Conservation (phyloP, 1,140 invertebrate genomes). For the Aethina tumida region DNA sequence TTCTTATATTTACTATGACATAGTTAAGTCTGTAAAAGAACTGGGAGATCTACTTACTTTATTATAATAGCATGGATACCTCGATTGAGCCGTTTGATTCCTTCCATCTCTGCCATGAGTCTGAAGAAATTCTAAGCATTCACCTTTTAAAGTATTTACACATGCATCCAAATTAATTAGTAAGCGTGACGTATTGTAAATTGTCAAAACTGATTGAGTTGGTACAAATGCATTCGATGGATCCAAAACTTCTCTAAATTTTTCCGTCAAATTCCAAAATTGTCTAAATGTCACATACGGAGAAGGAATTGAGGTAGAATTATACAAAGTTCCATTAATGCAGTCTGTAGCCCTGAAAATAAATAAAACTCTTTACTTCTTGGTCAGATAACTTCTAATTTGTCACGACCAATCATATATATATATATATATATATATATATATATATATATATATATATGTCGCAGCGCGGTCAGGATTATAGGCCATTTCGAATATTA, state of each 20-base stretch:
- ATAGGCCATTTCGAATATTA: too few relatives aligned
- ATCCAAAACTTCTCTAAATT: constrained; percentile 41
- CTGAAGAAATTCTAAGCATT: constrained; percentile 74
- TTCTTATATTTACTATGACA: too few relatives aligned
- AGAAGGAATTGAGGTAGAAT: constrained; percentile 54
- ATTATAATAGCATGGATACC: constrained; percentile 73
- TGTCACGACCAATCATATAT: too few relatives aligned
- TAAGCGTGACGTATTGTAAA: constrained; percentile 72
- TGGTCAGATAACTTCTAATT: too few relatives aligned
- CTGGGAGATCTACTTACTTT: constrained; percentile 23
- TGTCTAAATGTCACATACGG: constrained; percentile 75
- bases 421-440: too few relatives aligned
- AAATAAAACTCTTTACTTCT: constrained; percentile 11
- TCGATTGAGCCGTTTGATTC: constrained; percentile 73
- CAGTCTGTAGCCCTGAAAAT: constrained; percentile 51
- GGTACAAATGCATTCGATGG: constrained; percentile 53
- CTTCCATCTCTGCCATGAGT: constrained; percentile 75
- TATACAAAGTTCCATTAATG: constrained; percentile 72
- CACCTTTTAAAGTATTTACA: constrained; percentile 77
- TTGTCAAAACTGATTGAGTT: constrained; percentile 63
- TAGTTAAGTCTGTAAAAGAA: too few relatives aligned
- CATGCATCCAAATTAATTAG: constrained; percentile 83
- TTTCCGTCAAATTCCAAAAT: constrained; percentile 43
- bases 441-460: too few relatives aligned
- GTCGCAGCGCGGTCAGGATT: too few relatives aligned